Evolutionary conservation across 2,888 invertebrate species (phyloP), one percentile per base, ranked within the genome.

Genomic region (Catocala fraxini): DNA sequence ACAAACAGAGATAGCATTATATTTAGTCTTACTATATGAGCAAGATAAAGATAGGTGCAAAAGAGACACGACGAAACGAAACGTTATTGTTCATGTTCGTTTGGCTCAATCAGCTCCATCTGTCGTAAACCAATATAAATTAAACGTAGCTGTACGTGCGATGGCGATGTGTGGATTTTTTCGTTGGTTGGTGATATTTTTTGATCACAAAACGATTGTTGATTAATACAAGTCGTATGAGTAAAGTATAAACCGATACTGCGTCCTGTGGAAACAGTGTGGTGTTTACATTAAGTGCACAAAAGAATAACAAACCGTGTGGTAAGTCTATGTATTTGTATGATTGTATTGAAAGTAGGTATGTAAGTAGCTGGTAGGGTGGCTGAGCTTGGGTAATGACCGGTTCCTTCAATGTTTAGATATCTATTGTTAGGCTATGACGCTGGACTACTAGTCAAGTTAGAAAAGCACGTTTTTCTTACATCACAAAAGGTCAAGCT

Each of bases 251-350:
- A 46, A 13, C 63, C 46, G 51, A 56, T 68, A 66, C 52, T 60
- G 47, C 34, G 56, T 56, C 56, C 46, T 59, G 61, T 73, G 65
- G 41, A 66, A 55, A 67, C 61, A 60, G 67, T 73, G 59, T 63
- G 48, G 68, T 59, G 65, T 56, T 53, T 63, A 49, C 47, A 58
- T 49, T 57, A 52, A 68, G 69, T 68, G 71, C 62, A 65, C 51
- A 65, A 58, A 60, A 66, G 25, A 73, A 73, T 67, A 73, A 77
- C 57, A 73, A 75, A 84, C 84, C 84, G 83, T 85, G 85, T 83
- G 90, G 92, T 93, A 84, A 90, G 93, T 82, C 77, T 80, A 82
- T 88, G 82, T 88, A 87, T 89, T 88, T 88, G 84, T 89, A 81
- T 88, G 86, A 84, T 85, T 85, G 84, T 88, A 89, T 88, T 88